phyloP scores from a whole-genome alignment of 1,140 invertebrate genomes.

The Carcinoscorpius rotundicauda region DNA sequence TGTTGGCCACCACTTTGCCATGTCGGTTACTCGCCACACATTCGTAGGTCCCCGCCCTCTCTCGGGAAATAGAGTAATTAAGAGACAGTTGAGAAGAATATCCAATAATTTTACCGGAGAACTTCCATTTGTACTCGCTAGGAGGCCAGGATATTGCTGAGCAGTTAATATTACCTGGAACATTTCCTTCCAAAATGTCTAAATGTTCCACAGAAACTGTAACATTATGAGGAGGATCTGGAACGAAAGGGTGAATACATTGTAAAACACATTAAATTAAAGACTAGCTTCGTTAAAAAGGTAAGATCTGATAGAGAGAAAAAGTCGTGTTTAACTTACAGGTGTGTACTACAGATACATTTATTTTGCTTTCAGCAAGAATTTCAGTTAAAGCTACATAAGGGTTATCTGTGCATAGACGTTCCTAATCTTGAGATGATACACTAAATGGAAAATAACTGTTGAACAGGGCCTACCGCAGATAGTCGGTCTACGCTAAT shows the following conservation, averaged over 20 bases:
- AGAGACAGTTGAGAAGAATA: slow-evolving; percentile 27
- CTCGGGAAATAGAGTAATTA: slow-evolving; percentile 43
- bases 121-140: slow-evolving; percentile 49
- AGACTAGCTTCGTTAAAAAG: too few species aligned
- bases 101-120: slow-evolving; percentile 12
- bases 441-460: too few species aligned
- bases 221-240: slow-evolving; percentile 77
- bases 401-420: too few species aligned
- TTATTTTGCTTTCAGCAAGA: too few species aligned
- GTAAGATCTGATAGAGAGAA: too few species aligned
- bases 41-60: slow-evolving; percentile 52
- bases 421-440: too few species aligned
- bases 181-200: slow-evolving; percentile 59
- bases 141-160: slow-evolving; percentile 57
- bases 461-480: too few species aligned
- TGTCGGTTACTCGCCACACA: slow-evolving; percentile 65
- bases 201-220: slow-evolving; percentile 55
- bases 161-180: slow-evolving; percentile 60
- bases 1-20: slow-evolving; percentile 48
- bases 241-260: background rate
- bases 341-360: too few species aligned
- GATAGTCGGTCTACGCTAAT: too few species aligned
- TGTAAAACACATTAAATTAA: too few species aligned
- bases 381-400: too few species aligned
- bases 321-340: too few species aligned